These are phyloP conservation scores for Suncus etruscus DNA, from an alignment of 2,113 vertebrate genomes.

Conservation along the genomic window DNA sequence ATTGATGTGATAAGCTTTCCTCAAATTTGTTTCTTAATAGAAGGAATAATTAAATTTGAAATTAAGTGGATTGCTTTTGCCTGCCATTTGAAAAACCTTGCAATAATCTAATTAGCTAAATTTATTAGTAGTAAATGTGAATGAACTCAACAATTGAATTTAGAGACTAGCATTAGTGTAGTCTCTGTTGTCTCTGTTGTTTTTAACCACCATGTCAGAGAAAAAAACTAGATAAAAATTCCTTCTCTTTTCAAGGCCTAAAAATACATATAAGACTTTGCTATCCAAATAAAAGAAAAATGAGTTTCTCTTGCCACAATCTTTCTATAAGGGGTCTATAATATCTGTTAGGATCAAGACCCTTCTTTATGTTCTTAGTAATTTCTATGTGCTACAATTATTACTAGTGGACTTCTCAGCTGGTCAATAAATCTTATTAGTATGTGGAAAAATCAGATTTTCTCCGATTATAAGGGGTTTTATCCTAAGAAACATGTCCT, in stretches of 20 bases:
- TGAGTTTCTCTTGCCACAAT: not conserved
- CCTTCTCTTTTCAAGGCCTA: conserved; percentile 18
- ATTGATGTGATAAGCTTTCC: conserved; percentile 45
- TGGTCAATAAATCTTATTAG: not conserved
- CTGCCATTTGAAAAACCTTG: conserved; percentile 69
- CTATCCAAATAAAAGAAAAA: not conserved
- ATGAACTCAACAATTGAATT: conserved; percentile 79
- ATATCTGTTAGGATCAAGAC: not conserved
- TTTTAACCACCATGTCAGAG: not conserved
- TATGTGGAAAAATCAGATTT: not conserved
- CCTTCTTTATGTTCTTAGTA: not conserved
- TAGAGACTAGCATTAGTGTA: not conserved
- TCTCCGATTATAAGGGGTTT: no score
- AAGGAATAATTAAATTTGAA: conserved; percentile 79
- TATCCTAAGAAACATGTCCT: no score
- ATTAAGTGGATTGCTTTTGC: conserved; percentile 74
- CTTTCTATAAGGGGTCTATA: not conserved
- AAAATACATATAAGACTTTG: not conserved
- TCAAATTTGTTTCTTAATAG: conserved; percentile 75
- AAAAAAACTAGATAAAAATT: not conserved
- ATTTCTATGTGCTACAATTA: not conserved
- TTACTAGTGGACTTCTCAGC: not conserved
- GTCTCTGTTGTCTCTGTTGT: not conserved
- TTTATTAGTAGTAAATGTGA: conserved; percentile 79
- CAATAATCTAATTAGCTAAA: conserved; percentile 72